phyloP scores from a whole-genome alignment of 2,113 vertebrate genomes.

The Phalacrocorax aristotelis region DNA sequence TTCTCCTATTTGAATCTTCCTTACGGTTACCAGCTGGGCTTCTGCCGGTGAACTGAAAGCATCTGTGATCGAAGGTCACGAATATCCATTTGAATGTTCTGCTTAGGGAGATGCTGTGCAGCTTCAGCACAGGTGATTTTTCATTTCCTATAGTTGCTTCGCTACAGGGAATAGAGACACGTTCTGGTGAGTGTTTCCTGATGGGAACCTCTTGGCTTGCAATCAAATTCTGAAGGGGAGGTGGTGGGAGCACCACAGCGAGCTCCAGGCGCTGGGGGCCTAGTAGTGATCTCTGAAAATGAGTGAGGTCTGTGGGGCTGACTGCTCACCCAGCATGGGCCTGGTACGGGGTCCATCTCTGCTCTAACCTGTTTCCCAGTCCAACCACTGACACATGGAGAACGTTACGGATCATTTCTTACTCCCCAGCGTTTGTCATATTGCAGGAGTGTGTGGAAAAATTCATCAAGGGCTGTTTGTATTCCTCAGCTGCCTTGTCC shows the following conservation, averaged over 20 bases:
- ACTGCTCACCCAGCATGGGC: fast-evolving
- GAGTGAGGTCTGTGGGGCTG: neutral
- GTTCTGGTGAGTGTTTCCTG: neutral
- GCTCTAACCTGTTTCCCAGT: neutral
- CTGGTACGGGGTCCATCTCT: neutral
- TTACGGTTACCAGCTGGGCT: neutral
- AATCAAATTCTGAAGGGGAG: neutral
- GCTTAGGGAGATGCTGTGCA: too few relatives aligned
- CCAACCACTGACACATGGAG: neutral
- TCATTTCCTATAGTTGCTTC: neutral
- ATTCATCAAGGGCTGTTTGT: neutral
- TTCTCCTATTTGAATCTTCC: neutral
- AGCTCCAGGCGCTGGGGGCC: neutral
- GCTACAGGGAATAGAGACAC: neutral
- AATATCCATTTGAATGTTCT: fast-evolving
- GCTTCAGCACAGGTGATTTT: neutral
- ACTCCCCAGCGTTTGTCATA: neutral
- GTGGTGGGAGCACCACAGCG: neutral
- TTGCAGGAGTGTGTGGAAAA: neutral
- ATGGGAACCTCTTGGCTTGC: neutral
- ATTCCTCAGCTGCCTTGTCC: neutral
- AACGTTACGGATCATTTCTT: neutral
- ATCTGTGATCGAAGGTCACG: neutral
- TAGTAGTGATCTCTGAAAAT: neutral
- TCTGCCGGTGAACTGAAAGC: neutral